Evolutionary conservation across 2,888 invertebrate species (phyloP).

Genomic region (Pachymerium ferrugineum): DNA sequence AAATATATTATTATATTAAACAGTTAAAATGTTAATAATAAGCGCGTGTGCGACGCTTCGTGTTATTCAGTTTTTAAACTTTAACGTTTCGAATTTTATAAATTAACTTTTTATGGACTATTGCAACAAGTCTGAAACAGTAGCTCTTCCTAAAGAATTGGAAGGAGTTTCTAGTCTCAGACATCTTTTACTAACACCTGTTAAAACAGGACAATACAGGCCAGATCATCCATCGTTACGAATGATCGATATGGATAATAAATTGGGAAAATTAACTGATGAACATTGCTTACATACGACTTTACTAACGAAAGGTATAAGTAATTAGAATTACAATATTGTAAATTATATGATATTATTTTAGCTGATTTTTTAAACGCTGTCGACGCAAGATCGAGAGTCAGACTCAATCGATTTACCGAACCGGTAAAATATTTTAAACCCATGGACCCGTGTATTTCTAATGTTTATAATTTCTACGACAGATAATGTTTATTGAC

Average conservation of each 20-base stretch:
- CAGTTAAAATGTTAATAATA: too few relatives aligned
- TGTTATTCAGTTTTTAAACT: not conserved
- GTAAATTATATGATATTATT: not conserved
- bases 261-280: not conserved
- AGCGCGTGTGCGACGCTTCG: not conserved
- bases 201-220: slow-evolving; percentile 4
- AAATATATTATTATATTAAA: too few relatives aligned
- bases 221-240: slow-evolving; percentile 12
- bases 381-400: not conserved
- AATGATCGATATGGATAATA: not conserved
- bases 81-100: not conserved
- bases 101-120: not conserved
- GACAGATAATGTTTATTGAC: not conserved
- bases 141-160: not conserved
- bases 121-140: not conserved
- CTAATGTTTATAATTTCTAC: too few relatives aligned
- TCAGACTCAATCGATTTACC: not conserved
- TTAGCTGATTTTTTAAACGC: not conserved
- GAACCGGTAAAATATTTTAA: not conserved
- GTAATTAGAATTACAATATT: not conserved
- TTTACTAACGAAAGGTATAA: not conserved
- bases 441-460: not conserved
- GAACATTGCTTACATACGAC: not conserved
- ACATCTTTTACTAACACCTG: not conserved
- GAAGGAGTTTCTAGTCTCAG: not conserved